These are phyloP conservation scores for Etia nguti DNA, from an alignment of 2,113 vertebrate species.

Conservation along the genomic window DNA sequence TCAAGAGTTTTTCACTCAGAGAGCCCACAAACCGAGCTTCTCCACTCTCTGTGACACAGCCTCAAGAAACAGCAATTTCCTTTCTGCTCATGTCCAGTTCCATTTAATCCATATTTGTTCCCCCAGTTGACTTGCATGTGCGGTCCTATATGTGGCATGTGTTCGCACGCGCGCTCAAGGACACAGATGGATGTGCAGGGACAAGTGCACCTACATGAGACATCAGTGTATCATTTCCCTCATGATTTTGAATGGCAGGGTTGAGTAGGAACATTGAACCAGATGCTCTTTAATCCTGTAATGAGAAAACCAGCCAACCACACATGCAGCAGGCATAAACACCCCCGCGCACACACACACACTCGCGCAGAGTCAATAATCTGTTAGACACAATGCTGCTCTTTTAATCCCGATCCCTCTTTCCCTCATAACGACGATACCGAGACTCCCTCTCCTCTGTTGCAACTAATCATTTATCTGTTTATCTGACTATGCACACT, in stretches of 20 bases:
- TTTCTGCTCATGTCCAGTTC: slow-evolving; percentile 40
- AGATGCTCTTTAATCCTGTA: slow-evolving; percentile 72
- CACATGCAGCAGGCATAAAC: slow-evolving; percentile 19
- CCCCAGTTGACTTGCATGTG: slow-evolving; percentile 15
- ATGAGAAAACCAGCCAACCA: slow-evolving; percentile 66
- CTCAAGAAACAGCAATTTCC: slow-evolving; percentile 49
- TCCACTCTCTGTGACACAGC: slow-evolving; percentile 40
- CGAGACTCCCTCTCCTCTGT: slow-evolving; percentile 47
- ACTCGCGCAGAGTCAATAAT: slow-evolving; percentile 30
- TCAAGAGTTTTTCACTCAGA: slow-evolving; percentile 38
- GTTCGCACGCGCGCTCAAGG: not conserved
- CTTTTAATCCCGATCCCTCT: slow-evolving; percentile 60
- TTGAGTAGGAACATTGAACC: slow-evolving; percentile 63
- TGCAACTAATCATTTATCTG: slow-evolving; percentile 62
- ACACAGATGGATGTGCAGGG: not conserved
- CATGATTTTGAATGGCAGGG: slow-evolving; percentile 50
- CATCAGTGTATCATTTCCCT: slow-evolving; percentile 60
- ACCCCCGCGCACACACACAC: not conserved
- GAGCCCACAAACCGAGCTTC: slow-evolving; percentile 34
- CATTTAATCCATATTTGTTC: slow-evolving; percentile 44
- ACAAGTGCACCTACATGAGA: slow-evolving; percentile 15
- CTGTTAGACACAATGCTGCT: slow-evolving; percentile 51
- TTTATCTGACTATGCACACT: slow-evolving; percentile 43
- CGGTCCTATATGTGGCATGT: not conserved
- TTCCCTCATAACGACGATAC: slow-evolving; percentile 48